These are phyloP conservation scores for Intoshia linei DNA, from an alignment of 1,140 invertebrate genomes.

Conservation along the genomic window DNA sequence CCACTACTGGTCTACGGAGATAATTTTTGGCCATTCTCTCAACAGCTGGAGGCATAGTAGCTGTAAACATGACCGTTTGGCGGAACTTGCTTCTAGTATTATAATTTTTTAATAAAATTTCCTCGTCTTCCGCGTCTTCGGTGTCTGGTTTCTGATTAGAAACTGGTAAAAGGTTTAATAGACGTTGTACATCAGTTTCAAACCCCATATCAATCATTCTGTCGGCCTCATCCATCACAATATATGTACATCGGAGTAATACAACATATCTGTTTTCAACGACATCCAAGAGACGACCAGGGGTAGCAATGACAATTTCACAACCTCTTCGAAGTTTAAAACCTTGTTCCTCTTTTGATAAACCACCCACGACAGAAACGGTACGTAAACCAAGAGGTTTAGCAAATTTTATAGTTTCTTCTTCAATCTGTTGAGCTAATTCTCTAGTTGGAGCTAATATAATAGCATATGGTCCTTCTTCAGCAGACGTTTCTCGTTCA, in stretches of 20 bases:
- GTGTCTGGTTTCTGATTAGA: conserved; percentile 89
- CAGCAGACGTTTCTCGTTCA: conserved; percentile 38
- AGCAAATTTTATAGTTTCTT: conserved; percentile 90
- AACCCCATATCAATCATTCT: conserved; percentile 99
- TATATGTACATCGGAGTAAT: conserved; percentile 50
- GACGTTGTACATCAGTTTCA: conserved; percentile 82
- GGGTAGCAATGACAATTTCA: conserved; percentile 98
- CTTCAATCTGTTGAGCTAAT: conserved; percentile 94
- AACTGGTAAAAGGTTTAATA: conserved; percentile 87
- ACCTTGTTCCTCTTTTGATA: conserved; percentile 86
- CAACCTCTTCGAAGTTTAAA: conserved; percentile 75
- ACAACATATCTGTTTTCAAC: conserved; percentile 88
- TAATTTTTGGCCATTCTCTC: conserved; percentile 75
- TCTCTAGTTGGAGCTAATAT: conserved; percentile 92
- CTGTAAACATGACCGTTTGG: conserved; percentile 97
- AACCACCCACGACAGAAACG: conserved; percentile 79
- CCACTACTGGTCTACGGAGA: conserved; percentile 63
- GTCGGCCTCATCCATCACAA: conserved; percentile 44
- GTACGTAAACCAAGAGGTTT: conserved; percentile 64
- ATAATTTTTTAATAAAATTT: conserved; percentile 59
- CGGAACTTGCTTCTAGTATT: conserved; percentile 64
- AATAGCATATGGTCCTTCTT: conserved; percentile 79
- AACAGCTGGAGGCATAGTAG: conserved; percentile 90
- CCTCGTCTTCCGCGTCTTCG: conserved; percentile 82
- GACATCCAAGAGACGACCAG: conserved; percentile 90